These are phyloP conservation scores for Xenus cinereus DNA, from an alignment of 2,113 vertebrate species.

Conservation along the genomic window DNA sequence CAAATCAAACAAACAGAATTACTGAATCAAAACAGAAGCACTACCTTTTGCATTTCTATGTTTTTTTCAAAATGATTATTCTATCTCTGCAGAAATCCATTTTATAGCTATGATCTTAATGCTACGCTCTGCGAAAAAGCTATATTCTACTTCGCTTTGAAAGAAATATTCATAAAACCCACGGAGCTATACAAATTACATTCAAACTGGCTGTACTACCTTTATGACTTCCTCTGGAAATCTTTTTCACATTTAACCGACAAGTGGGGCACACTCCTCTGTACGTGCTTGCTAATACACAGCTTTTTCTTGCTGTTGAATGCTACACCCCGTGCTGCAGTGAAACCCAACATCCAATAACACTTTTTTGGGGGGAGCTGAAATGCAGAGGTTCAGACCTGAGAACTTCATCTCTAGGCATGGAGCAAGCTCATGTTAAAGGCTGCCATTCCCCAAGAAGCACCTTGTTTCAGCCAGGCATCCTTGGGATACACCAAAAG, in stretches of 20 bases:
- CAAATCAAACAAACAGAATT: background rate
- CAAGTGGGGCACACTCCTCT: background rate
- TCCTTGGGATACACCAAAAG: background rate
- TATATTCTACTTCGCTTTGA: background rate
- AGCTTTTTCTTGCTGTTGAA: background rate
- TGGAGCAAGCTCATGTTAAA: background rate
- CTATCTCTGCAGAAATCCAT: background rate
- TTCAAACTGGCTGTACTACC: background rate
- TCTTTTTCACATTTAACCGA: background rate
- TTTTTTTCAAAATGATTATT: background rate
- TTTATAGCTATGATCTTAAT: background rate
- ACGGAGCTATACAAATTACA: background rate
- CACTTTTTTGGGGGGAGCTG: background rate
- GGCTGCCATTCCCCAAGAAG: background rate
- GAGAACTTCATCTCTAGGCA: background rate
- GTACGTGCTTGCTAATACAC: background rate
- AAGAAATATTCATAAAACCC: background rate
- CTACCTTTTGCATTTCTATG: background rate
- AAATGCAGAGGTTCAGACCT: background rate
- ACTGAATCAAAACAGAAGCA: background rate
- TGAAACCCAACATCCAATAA: background rate
- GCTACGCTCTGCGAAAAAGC: background rate
- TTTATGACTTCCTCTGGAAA: background rate
- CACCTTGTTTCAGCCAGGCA: background rate
- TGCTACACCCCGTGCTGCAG: background rate